Evolutionary conservation across 2,888 invertebrate species (phyloP).

Genomic region (Plebejus argus): DNA sequence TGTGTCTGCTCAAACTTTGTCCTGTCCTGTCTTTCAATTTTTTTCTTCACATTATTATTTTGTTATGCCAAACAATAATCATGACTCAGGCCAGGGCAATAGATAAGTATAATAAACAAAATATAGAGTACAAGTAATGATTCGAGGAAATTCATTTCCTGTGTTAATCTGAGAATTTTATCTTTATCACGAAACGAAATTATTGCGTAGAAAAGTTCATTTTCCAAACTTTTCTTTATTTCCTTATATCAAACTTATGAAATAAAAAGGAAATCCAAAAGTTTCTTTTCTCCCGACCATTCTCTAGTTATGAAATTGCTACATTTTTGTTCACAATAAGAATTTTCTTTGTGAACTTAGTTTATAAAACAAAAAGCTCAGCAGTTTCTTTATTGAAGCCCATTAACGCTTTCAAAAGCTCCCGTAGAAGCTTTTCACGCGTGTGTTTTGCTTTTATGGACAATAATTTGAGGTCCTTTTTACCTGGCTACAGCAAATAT

Average conservation of each 20-base stretch:
- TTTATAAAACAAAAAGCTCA: constrained; percentile 6
- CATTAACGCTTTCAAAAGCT: constrained; percentile 2
- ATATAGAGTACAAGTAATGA: background rate
- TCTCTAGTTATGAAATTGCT: background rate
- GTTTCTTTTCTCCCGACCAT: background rate
- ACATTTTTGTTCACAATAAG: background rate
- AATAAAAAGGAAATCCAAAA: background rate
- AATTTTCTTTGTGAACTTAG: background rate
- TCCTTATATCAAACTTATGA: background rate
- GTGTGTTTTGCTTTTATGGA: background rate
- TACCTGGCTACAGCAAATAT: background rate
- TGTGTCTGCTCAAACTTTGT: too few relatives aligned
- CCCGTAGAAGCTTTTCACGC: background rate
- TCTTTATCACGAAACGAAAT: background rate
- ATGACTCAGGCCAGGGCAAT: too few relatives aligned
- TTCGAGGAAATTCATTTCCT: background rate
- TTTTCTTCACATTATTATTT: too few relatives aligned
- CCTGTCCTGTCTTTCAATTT: too few relatives aligned
- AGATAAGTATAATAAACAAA: too few relatives aligned
- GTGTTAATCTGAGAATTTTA: background rate
- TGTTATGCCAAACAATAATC: too few relatives aligned
- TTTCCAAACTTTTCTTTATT: background rate
- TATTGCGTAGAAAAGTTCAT: background rate
- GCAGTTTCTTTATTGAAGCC: background rate
- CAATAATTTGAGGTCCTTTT: background rate